phyloP scores from a whole-genome alignment of 1,140 invertebrate genomes.

The Leptopilina clavipes region DNA sequence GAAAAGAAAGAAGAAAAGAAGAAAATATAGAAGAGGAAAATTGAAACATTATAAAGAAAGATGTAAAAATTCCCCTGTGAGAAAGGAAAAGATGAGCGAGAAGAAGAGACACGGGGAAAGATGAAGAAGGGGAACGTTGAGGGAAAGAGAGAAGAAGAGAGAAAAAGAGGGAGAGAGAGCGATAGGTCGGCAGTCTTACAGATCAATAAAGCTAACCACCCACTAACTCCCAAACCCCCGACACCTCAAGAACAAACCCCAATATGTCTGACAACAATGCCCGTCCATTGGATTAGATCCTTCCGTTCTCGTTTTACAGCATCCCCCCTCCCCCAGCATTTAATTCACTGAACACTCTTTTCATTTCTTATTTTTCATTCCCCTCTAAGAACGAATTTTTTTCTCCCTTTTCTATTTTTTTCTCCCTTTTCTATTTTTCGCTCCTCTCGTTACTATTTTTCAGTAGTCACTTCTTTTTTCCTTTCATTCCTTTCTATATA shows the following conservation, averaged over 20 bases:
- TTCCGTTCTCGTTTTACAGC: constrained; percentile 52
- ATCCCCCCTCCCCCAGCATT: constrained; percentile 25
- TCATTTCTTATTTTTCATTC: constrained; percentile 31
- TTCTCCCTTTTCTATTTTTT: constrained; percentile 46
- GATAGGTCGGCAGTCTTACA: constrained; percentile 74
- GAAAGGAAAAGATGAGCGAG: constrained; percentile 15
- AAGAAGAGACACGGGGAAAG: constrained; percentile 42
- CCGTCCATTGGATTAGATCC: constrained; percentile 70
- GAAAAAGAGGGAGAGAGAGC: constrained; percentile 57
- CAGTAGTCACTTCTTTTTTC: too few species aligned
- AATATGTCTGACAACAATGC: constrained; percentile 74
- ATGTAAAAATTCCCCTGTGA: too few species aligned
- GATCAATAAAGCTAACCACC: constrained; percentile 76
- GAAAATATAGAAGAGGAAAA: too few species aligned
- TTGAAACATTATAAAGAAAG: not conserved
- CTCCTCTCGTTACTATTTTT: too few species aligned
- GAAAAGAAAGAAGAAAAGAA: not conserved
- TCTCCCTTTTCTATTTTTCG: too few species aligned
- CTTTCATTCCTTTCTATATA: too few species aligned
- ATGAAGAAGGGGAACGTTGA: constrained; percentile 52
- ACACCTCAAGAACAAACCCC: constrained; percentile 74
- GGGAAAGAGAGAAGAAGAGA: constrained; percentile 58
- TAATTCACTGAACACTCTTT: constrained; percentile 31
- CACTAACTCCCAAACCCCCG: constrained; percentile 60
- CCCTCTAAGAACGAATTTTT: constrained; percentile 37